Evolutionary conservation across 2,888 invertebrate genomes (phyloP).

Genomic region (Lottia gigantea): DNA sequence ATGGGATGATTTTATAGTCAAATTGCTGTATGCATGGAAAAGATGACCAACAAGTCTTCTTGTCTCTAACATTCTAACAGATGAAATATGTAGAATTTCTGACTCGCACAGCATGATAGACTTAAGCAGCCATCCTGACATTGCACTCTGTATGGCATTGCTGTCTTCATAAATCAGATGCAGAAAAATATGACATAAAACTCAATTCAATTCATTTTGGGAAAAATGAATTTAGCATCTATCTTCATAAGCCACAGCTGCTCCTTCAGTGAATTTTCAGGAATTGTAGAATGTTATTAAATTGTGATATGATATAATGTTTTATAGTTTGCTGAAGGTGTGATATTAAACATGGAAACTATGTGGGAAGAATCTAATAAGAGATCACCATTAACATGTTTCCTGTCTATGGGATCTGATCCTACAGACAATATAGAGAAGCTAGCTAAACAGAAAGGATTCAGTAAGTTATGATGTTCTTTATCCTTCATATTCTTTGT

Average conservation of each 20-base stretch:
- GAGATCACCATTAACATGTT: conserved; percentile 88
- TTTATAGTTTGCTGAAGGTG: conserved; percentile 79
- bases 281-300: not conserved
- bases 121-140: too few species aligned
- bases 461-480: conserved; percentile 74
- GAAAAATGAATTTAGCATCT: too few species aligned
- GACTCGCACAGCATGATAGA: too few species aligned
- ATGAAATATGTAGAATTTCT: too few species aligned
- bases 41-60: too few species aligned
- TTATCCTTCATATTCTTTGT: not conserved
- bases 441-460: conserved; percentile 86
- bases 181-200: too few species aligned
- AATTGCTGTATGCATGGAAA: too few species aligned
- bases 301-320: conserved; percentile 6
- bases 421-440: conserved; percentile 93
- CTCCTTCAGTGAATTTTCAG: not conserved
- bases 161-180: too few species aligned
- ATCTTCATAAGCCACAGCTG: too few species aligned
- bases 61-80: too few species aligned
- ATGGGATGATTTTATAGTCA: not conserved
- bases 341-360: conserved; percentile 88
- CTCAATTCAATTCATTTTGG: too few species aligned
- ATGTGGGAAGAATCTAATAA: conserved; percentile 92
- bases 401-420: conserved; percentile 94
- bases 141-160: too few species aligned